Conservation (phyloP, 2,113 vertebrate species). For the Channa argus region DNA sequence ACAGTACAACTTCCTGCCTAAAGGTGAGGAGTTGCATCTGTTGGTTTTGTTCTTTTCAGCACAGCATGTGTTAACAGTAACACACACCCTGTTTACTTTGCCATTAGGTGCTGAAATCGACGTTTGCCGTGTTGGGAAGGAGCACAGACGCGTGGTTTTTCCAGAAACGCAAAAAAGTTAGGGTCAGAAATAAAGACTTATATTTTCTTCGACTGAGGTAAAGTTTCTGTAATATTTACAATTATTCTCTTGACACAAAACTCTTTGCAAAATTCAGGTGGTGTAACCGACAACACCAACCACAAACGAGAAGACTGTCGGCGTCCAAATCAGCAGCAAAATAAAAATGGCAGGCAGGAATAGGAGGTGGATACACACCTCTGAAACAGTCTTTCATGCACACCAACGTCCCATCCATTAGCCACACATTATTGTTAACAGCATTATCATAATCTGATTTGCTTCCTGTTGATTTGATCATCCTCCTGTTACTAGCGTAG, state of each 20-base stretch:
- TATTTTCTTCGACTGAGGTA: not conserved
- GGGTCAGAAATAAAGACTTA: too few species aligned
- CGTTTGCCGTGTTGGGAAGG: not conserved
- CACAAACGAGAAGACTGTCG: not conserved
- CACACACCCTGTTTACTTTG: not conserved
- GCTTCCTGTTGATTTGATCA: constrained; percentile 79
- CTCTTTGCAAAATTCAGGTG: not conserved
- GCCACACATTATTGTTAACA: constrained; percentile 83
- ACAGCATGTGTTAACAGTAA: constrained; percentile 18
- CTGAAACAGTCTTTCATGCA: constrained; percentile 71
- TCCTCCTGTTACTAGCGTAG: constrained; percentile 79
- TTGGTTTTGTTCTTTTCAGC: not conserved
- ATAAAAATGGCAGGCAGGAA: constrained; percentile 42
- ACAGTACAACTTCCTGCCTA: constrained; percentile 30
- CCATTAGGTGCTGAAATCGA: not conserved
- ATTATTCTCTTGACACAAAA: not conserved
- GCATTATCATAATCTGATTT: constrained; percentile 83
- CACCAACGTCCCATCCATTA: constrained; percentile 76
- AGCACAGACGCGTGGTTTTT: not conserved
- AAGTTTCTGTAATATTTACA: too few species aligned
- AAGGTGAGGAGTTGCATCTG: constrained; percentile 50
- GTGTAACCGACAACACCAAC: not conserved
- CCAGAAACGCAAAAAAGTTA: not conserved
- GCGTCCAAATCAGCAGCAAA: constrained; percentile 1
- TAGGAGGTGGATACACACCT: constrained; percentile 58